Percentiles rank a stretch among this genome's conserved stretches.
Evolutionary conservation across 1,140 invertebrate genomes (phyloP).

Genomic region (Drosophila setifemur): DNA sequence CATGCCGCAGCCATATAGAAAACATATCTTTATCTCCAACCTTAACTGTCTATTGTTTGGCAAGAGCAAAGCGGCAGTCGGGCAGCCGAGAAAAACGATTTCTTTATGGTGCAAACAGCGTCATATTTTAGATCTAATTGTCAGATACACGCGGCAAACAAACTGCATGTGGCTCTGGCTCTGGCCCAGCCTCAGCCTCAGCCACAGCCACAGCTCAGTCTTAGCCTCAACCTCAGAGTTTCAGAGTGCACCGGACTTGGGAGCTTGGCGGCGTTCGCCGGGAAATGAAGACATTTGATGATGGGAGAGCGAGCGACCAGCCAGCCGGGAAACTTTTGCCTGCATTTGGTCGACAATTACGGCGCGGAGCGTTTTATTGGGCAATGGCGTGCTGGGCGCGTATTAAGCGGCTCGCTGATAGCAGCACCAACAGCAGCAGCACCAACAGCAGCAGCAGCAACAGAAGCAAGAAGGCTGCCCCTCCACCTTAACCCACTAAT

Average conservation of each 20-base stretch:
- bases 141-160: slow-evolving; percentile 63
- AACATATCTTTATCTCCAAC: slow-evolving; percentile 58
- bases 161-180: slow-evolving; percentile 36
- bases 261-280: background rate
- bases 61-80: slow-evolving; percentile 38
- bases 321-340: slow-evolving; percentile 1
- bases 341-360: slow-evolving; percentile 49
- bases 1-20: slow-evolving; percentile 54
- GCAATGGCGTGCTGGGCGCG: slow-evolving; percentile 63
- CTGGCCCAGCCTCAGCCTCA: background rate
- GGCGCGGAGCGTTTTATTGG: slow-evolving; percentile 67
- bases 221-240: slow-evolving; percentile 2
- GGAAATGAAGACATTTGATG: slow-evolving; percentile 72
- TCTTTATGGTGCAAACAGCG: slow-evolving; percentile 77
- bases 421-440: background rate
- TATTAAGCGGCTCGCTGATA: slow-evolving; percentile 56
- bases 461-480: background rate
- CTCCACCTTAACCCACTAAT: slow-evolving; percentile 44
- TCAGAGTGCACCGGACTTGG: too few species aligned
- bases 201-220: too few species aligned
- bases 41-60: slow-evolving; percentile 76
- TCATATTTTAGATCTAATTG: slow-evolving; percentile 80
- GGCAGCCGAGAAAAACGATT: slow-evolving; percentile 62
- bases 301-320: slow-evolving; percentile 8
- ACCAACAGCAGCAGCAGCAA: background rate